Percentiles rank a stretch among this genome's conserved stretches.
phyloP scores from a whole-genome alignment of 2,113 vertebrate species.

The Megaceryle maxima region DNA sequence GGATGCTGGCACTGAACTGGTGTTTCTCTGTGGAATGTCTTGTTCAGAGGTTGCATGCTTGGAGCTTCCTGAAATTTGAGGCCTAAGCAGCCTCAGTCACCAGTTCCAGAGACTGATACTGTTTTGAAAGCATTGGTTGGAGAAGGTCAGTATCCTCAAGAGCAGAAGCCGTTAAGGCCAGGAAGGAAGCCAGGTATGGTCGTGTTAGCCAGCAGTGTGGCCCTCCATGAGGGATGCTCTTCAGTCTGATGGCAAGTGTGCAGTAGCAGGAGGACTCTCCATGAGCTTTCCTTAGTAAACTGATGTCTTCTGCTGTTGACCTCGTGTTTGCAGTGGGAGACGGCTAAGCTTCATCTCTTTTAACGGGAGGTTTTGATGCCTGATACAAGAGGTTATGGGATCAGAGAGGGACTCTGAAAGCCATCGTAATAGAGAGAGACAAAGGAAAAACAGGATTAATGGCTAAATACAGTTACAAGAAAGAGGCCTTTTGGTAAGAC shows the following conservation, averaged over 20 bases:
- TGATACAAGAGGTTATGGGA: fast-evolving
- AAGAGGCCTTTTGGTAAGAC: background rate
- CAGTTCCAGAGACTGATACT: background rate
- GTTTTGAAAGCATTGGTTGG: background rate
- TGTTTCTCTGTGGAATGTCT: background rate
- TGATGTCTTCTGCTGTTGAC: background rate
- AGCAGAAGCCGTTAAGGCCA: background rate
- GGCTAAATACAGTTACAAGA: background rate
- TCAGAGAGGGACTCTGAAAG: background rate
- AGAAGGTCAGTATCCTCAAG: background rate
- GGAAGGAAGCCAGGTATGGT: background rate
- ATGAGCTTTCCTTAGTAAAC: background rate
- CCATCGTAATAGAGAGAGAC: background rate
- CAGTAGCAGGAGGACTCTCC: background rate
- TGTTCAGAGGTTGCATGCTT: background rate
- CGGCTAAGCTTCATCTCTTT: background rate
- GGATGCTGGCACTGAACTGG: background rate
- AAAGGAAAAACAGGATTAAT: background rate
- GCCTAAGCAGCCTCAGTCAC: background rate
- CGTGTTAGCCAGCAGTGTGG: fast-evolving
- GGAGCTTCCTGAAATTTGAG: background rate
- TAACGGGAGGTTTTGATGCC: background rate
- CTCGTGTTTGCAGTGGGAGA: background rate
- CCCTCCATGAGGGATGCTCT: background rate
- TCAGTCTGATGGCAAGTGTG: background rate